Conservation (phyloP, 2,888 invertebrate genomes). For the Latheticus oryzae region DNA sequence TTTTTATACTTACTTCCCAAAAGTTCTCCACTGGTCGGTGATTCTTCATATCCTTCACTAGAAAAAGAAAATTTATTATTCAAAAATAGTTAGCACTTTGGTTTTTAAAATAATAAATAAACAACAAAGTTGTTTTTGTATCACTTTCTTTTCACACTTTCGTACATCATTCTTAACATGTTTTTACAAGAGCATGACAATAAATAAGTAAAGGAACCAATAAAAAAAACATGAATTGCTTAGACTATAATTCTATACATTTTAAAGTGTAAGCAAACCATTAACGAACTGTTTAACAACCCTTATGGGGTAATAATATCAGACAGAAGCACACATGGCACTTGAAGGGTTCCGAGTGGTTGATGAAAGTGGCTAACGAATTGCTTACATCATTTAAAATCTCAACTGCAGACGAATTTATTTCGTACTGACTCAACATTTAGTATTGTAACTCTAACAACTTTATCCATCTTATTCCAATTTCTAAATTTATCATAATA, state of each 20-base stretch:
- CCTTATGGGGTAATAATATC: conserved; percentile 33
- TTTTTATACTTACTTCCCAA: no score
- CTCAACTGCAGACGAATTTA: conserved; percentile 46
- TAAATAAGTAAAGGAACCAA: conserved; percentile 56
- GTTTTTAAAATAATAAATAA: conserved; percentile 4
- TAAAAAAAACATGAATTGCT: conserved; percentile 56
- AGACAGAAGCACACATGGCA: conserved; percentile 30
- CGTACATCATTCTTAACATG: conserved; percentile 63
- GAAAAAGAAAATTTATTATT: no score
- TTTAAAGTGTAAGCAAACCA: conserved; percentile 43
- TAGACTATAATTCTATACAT: conserved; percentile 48
- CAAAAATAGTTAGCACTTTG: no score
- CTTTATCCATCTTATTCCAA: conserved; percentile 54
- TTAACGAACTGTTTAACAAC: conserved; percentile 33
- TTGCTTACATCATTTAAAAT: conserved; percentile 34
- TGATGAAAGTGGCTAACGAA: conserved; percentile 17
- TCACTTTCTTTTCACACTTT: conserved; percentile 63
- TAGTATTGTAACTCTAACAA: conserved; percentile 60
- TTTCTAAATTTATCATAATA: conserved; percentile 52
- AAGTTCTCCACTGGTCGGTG: no score
- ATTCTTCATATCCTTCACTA: no score
- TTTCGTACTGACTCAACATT: conserved; percentile 55
- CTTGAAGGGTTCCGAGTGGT: conserved; percentile 27
- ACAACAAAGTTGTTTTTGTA: conserved; percentile 53
- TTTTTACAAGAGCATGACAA: conserved; percentile 63